These are phyloP conservation scores for Melanotaenia nigrans DNA, from an alignment of 2,797 vertebrate species.

Conservation along the genomic window DNA sequence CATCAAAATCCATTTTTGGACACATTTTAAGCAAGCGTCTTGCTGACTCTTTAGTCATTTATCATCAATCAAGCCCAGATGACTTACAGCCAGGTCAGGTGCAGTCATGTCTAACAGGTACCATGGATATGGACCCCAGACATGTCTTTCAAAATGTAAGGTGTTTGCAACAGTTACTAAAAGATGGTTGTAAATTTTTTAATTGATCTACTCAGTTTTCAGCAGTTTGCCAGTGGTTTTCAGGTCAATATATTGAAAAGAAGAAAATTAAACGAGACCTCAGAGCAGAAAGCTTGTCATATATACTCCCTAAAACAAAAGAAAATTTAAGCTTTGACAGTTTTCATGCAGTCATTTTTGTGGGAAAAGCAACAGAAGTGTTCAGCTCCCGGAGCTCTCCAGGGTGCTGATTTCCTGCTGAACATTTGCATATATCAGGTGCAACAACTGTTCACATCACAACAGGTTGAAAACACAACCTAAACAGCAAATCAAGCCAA, in stretches of 20 bases:
- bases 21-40: not conserved
- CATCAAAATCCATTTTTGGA: conserved; percentile 14
- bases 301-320: not conserved
- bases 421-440: not conserved
- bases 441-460: not conserved
- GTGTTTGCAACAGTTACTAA: not conserved
- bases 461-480: conserved; percentile 2
- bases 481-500: not conserved
- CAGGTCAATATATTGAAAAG: not conserved
- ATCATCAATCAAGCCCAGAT: conserved; percentile 11
- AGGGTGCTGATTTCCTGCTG: conserved; percentile 49
- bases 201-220: not conserved
- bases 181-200: not conserved
- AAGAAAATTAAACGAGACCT: not conserved
- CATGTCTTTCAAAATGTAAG: not conserved
- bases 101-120: conserved; percentile 6
- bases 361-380: not conserved
- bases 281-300: not conserved
- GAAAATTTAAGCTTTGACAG: too few relatives aligned
- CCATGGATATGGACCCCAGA: not conserved
- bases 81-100: conserved; percentile 9
- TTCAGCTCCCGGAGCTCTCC: conserved; percentile 50
- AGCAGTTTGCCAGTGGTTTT: not conserved
- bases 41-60: not conserved
- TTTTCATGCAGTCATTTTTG: not conserved